Evolutionary conservation across 2,113 vertebrate species (phyloP), one percentile per base, ranked within the genome.

Genomic region (Thamnophis sirtalis): DNA sequence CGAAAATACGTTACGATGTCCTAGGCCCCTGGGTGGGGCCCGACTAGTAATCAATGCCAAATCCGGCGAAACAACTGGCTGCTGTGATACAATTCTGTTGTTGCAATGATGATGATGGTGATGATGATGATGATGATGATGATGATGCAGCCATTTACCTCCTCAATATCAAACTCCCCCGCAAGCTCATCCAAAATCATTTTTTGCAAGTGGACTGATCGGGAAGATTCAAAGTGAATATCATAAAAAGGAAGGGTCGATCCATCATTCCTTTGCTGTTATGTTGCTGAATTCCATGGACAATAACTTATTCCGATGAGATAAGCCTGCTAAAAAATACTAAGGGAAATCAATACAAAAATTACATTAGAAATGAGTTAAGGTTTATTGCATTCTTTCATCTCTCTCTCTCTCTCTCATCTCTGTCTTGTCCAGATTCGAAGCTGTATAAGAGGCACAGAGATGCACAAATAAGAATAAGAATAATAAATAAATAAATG

Each of bases 311-410:
- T 17, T 8, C 90, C 58, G 9, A 8, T 86, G 88, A 91, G 58
- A 63, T 0, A 93, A 60, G 89, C 3, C 7, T 56, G 50, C 87
- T n/a, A 90, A 93, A 93, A 94, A 92, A 80, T 15, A 33, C 58
- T 73, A 2, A 56, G 48, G 92, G 13, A 3, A 92, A 90, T 63
- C 56, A 58, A 38, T 21, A 28, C 0, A 91, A 93, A 91, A 95
- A 54, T 68, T 63, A 55, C 68, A 55, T 28, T 1, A 84, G 58
- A 93, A 58, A 7, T 49, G 15, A 49, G 93, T 56, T 19, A 90
- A 90, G 49, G 28, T 15, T 87, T 86, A 86, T 38, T 38, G 53
- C 24, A 50, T 63, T 19, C 56, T 68, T 89, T 38, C 88, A 51
- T 68, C n/a, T 17, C 26, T 89, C 43, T 43, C n/a, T n/a, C n/a